Conservation (phyloP, 2,888 invertebrate species). For the Ochropacha duplaris region DNA sequence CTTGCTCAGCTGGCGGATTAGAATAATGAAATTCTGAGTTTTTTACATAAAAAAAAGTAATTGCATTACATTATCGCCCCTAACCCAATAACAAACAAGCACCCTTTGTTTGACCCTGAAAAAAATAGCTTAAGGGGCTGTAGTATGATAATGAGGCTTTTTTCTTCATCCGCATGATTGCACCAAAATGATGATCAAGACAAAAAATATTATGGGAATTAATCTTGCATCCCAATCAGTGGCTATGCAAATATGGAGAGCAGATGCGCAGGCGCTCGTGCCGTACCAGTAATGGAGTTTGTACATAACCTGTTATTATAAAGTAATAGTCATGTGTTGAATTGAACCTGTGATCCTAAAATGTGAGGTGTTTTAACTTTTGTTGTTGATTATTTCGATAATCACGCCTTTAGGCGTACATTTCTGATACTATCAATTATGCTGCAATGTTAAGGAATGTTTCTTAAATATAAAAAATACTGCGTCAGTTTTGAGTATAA, state of each 20-base stretch:
- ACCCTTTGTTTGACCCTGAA: conserved; percentile 78
- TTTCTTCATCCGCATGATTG: conserved; percentile 74
- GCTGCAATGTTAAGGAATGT: too few relatives aligned
- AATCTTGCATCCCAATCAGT: conserved; percentile 78
- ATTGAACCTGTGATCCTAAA: neutral
- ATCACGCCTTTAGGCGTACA: neutral
- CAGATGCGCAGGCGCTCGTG: conserved; percentile 76
- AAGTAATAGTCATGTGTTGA: conserved; percentile 30
- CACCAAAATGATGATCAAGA: conserved; percentile 77
- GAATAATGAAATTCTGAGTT: conserved; percentile 73
- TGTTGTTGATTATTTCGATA: neutral
- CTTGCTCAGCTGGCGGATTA: conserved; percentile 79
- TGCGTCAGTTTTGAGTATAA: too few relatives aligned
- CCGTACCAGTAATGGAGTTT: conserved; percentile 53
- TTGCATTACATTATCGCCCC: conserved; percentile 83
- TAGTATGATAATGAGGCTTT: conserved; percentile 79
- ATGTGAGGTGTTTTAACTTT: neutral
- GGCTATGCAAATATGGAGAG: conserved; percentile 73
- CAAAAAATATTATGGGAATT: conserved; percentile 80
- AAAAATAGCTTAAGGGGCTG: conserved; percentile 81
- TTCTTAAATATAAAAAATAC: too few relatives aligned
- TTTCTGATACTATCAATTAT: too few relatives aligned
- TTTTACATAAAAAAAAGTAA: conserved; percentile 71
- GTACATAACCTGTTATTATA: conserved; percentile 53
- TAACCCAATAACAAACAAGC: conserved; percentile 80